Evolutionary conservation across 2,113 vertebrate genomes (phyloP), one percentile per base, ranked within the genome.

Genomic region (Psittacus erithacus): DNA sequence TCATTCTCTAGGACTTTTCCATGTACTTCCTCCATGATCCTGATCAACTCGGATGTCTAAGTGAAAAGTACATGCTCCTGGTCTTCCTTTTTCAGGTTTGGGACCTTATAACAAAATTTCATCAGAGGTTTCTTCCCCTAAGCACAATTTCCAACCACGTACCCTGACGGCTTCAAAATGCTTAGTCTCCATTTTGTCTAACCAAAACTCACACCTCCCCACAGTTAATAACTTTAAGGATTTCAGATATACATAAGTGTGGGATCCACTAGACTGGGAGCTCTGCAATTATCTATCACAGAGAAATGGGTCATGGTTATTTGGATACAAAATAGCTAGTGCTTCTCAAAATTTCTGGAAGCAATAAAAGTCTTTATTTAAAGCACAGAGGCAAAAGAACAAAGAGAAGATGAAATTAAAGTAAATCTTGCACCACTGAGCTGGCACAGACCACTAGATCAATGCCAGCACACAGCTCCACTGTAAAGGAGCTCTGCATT

Each of bases 401-500:
- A 97, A 97, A 96, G 80, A 55, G 25, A 85, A 88, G 89, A 95
- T 93, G 96, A 97, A 97, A 97, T 97, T 96, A 96, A 97, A 97
- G 96, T 74, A 95, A 96, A 96, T 88, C 93, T 95, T 97, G 95
- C 93, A 95, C 73, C 92, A 84, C 50, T 90, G 96, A 97, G 93
- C 96, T 97, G 92, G 95, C 95, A 97, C 94, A 93, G 95, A 86
- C 50, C 77, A 91, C 91, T 96, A 97, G 95, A 96, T 96, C 94
- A 97, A 93, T 97, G 95, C 96, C 95, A 95, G 92, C 94, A 68
- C 50, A 41, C 46, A 84, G 91, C 95, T 74, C 75, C 1, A 10
- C 93, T 76, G 89, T 80, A 38, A 2, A 0, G 89, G 86, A 86
- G 88, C 74, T 93, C 95, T 95, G 95, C 96, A 95, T 94, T 89